A percentile compares a stretch with the other conserved stretches of the same genome.
These are phyloP conservation scores for Sebastes steindachneri DNA, from an alignment of 2,797 vertebrate genomes.

Conservation along the genomic window DNA sequence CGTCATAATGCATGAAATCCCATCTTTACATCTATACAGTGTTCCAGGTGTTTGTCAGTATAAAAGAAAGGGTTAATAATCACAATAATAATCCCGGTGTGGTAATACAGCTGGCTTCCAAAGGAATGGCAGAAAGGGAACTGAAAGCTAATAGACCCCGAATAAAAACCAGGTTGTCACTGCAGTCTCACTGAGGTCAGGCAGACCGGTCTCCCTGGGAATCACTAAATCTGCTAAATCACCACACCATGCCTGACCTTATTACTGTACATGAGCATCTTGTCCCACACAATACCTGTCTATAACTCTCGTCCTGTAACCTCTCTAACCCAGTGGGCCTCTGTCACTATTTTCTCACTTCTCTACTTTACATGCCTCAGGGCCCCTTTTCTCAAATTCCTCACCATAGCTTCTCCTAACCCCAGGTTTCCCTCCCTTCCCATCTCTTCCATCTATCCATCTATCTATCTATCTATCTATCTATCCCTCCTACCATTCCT, in stretches of 20 bases:
- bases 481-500: slow-evolving; percentile 53
- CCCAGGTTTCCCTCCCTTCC: slow-evolving; percentile 2
- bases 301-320: not conserved
- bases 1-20: slow-evolving; percentile 88
- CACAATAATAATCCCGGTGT: slow-evolving; percentile 64
- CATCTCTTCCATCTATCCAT: not conserved
- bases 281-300: not conserved
- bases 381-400: slow-evolving; percentile 47
- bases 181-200: slow-evolving; percentile 72
- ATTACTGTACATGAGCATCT: not conserved
- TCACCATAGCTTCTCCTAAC: not conserved
- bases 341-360: slow-evolving; percentile 26
- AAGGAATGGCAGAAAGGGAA: slow-evolving; percentile 77
- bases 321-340: not conserved
- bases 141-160: slow-evolving; percentile 62
- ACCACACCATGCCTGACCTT: not conserved
- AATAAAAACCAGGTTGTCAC: slow-evolving; percentile 75
- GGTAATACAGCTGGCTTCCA: slow-evolving; percentile 70
- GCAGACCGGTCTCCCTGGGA: slow-evolving; percentile 18
- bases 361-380: slow-evolving; percentile 5
- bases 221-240: slow-evolving; percentile 15
- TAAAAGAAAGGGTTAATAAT: slow-evolving; percentile 82
- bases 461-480: slow-evolving; percentile 12
- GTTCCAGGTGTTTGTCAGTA: slow-evolving; percentile 84
- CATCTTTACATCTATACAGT: slow-evolving; percentile 90